These are phyloP conservation scores for Cataglyphis rosenhaueri DNA, from an alignment of 2,888 invertebrate species.

Conservation along the genomic window DNA sequence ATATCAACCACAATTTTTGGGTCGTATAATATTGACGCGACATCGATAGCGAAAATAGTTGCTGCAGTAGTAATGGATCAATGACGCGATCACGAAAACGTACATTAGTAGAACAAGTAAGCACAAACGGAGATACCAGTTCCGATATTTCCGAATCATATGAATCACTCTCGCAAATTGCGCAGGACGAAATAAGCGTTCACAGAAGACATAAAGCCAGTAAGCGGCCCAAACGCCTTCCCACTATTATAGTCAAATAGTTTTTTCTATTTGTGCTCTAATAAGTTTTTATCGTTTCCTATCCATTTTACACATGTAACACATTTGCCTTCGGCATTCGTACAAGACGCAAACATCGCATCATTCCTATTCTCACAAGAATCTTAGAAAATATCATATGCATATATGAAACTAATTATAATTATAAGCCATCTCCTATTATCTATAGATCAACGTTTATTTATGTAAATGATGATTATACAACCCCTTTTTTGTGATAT, in stretches of 20 bases:
- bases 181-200: conserved; percentile 72
- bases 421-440: conserved; percentile 33
- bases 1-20: conserved; percentile 60
- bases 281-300: conserved; percentile 63
- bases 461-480: conserved; percentile 43
- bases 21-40: conserved; percentile 10
- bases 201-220: conserved; percentile 79
- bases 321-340: conserved; percentile 67
- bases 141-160: conserved; percentile 72
- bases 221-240: conserved; percentile 78
- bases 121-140: conserved; percentile 38
- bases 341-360: conserved; percentile 69
- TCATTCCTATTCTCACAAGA: conserved; percentile 77
- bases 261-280: conserved; percentile 45
- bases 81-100: conserved; percentile 82
- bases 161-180: conserved; percentile 57
- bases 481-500: conserved; percentile 40
- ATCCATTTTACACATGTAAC: conserved; percentile 72
- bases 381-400: conserved; percentile 12
- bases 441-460: conserved; percentile 23
- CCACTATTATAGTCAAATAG: conserved; percentile 78
- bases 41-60: not conserved
- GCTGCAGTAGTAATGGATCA: conserved; percentile 74
- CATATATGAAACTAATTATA: conserved; percentile 14
- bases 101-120: conserved; percentile 79